phyloP scores from a whole-genome alignment of 2,888 invertebrate species.

The Leptopilina syphax region DNA sequence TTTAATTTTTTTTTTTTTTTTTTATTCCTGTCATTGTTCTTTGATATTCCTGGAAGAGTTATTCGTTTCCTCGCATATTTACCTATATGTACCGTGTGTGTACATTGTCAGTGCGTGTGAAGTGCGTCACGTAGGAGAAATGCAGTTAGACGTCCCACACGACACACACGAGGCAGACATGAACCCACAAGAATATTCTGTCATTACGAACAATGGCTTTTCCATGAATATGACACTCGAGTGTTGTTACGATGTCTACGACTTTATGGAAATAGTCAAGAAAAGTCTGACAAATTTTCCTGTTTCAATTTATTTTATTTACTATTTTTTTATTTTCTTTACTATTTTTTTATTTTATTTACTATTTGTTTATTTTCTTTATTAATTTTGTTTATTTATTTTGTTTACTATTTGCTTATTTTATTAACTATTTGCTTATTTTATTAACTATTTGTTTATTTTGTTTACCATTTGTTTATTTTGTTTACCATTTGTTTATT shows the following conservation, averaged over 20 bases:
- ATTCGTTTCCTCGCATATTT: constrained; percentile 26
- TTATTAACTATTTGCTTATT: no score
- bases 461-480: no score
- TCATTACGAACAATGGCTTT: constrained; percentile 60
- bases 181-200: constrained; percentile 54
- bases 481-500: no score
- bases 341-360: no score
- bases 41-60: constrained; percentile 21
- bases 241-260: constrained; percentile 11
- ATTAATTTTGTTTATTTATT: no score
- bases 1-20: neutral
- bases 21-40: constrained; percentile 27
- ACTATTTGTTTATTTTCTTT: no score
- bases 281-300: neutral
- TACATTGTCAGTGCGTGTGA: constrained; percentile 50
- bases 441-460: no score
- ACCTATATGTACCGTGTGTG: constrained; percentile 39
- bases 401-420: no score
- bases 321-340: no score
- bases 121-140: constrained; percentile 70
- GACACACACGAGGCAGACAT: constrained; percentile 43
- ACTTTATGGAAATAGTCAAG: neutral
- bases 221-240: constrained; percentile 45
- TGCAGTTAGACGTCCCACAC: constrained; percentile 71
- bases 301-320: neutral